phyloP scores from a whole-genome alignment of 1,140 invertebrate genomes.

The Cyphomyrmex costatus region DNA sequence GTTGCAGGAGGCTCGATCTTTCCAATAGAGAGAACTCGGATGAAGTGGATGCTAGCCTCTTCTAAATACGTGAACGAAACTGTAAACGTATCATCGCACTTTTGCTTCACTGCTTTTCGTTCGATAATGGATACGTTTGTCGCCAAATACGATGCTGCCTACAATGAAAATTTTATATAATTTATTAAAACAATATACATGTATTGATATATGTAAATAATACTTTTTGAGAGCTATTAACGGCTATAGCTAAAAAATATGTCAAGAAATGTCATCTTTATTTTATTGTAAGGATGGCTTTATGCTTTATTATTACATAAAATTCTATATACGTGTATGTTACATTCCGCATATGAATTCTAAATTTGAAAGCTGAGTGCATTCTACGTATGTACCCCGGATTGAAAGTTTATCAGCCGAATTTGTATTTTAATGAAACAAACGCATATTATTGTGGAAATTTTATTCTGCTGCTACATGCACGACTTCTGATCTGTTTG shows the following conservation, averaged over 20 bases:
- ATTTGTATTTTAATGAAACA: slow-evolving; percentile 1
- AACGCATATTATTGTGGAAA: slow-evolving; percentile 3
- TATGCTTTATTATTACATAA: not conserved
- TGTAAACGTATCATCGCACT: slow-evolving; percentile 35
- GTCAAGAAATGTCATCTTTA: not conserved
- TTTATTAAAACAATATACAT: not conserved
- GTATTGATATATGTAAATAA: not conserved
- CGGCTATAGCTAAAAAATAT: not conserved
- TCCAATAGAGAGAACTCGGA: slow-evolving; percentile 49
- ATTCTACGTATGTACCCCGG: not conserved
- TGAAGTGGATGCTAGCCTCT: slow-evolving; percentile 31
- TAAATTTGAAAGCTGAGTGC: not conserved
- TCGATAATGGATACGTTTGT: not conserved
- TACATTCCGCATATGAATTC: not conserved
- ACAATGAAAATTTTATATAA: not conserved
- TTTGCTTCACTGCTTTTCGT: not conserved
- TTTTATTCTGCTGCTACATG: slow-evolving; percentile 42
- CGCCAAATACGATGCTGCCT: not conserved
- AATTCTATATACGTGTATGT: not conserved
- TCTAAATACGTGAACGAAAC: slow-evolving; percentile 38
- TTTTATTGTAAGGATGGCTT: not conserved
- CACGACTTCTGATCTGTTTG: slow-evolving; percentile 76
- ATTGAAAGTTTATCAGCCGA: not conserved
- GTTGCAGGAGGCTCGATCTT: slow-evolving; percentile 32
- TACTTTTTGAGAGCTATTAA: not conserved